Evolutionary conservation across 1,140 invertebrate species (phyloP).

Genomic region (Fopius arisanus): DNA sequence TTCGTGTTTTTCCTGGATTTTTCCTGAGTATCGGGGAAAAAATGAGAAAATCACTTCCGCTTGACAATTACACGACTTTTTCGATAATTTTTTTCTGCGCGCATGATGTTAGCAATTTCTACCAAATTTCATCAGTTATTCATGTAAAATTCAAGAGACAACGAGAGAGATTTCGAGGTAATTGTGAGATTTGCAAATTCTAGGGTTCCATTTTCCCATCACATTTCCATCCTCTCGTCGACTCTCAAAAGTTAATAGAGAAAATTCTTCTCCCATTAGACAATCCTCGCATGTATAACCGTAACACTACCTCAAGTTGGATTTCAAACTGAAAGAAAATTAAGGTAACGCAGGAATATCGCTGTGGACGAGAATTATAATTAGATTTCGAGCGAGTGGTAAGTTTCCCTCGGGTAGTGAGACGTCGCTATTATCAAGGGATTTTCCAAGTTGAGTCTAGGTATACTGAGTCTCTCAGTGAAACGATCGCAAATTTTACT

Average conservation of each 20-base stretch:
- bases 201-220: neutral
- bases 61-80: no score
- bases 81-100: no score
- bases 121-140: no score
- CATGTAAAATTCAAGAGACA: neutral
- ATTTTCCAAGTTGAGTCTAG: neutral
- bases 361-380: conserved; percentile 5
- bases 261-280: neutral
- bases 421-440: conserved; percentile 13
- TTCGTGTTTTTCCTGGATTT: no score
- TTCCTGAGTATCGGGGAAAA: no score
- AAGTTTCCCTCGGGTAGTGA: neutral
- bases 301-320: neutral
- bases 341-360: neutral
- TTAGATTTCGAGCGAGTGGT: conserved; percentile 2
- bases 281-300: neutral
- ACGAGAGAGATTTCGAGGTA: neutral
- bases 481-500: conserved; percentile 19
- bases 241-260: neutral
- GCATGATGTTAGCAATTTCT: no score
- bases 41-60: no score
- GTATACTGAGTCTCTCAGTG: neutral
- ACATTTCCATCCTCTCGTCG: neutral
- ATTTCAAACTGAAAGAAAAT: neutral
- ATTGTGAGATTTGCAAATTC: neutral